Conservation (phyloP, 1,140 invertebrate species). For the Drosophila leontia region DNA sequence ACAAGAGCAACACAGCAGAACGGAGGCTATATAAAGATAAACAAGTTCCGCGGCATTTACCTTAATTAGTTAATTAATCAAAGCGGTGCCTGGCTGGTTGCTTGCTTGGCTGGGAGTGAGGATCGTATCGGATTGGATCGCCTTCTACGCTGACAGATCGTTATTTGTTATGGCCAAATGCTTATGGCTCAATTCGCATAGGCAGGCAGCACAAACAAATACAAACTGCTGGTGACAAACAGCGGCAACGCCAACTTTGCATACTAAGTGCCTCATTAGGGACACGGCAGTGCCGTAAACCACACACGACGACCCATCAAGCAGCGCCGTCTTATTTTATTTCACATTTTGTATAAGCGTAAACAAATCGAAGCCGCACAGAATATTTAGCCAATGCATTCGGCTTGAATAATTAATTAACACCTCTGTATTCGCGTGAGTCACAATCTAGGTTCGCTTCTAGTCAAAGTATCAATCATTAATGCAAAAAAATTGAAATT, state of each 20-base stretch:
- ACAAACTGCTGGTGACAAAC: slow-evolving; percentile 35
- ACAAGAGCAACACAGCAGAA: slow-evolving; percentile 25
- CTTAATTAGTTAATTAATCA: slow-evolving; percentile 66
- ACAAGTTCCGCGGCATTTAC: slow-evolving; percentile 36
- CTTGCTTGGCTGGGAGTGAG: slow-evolving; percentile 3
- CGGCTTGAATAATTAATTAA: slow-evolving; percentile 66
- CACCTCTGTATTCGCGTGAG: slow-evolving; percentile 29
- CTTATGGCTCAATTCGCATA: slow-evolving; percentile 67
- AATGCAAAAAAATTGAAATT: background rate
- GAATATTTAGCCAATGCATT: slow-evolving; percentile 67
- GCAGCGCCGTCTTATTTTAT: slow-evolving; percentile 33
- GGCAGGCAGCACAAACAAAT: slow-evolving; percentile 31
- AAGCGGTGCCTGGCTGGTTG: slow-evolving; percentile 28
- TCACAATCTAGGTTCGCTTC: slow-evolving; percentile 29
- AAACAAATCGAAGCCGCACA: slow-evolving; percentile 50
- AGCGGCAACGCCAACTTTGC: slow-evolving; percentile 67
- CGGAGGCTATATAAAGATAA: slow-evolving; percentile 50
- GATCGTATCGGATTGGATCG: slow-evolving; percentile 22
- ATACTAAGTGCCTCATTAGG: slow-evolving; percentile 79
- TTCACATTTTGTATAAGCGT: slow-evolving; percentile 43
- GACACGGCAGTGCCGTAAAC: slow-evolving; percentile 63
- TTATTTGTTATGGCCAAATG: slow-evolving; percentile 64
- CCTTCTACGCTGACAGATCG: slow-evolving; percentile 54
- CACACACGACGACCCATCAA: slow-evolving; percentile 75
- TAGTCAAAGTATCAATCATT: slow-evolving; percentile 3